phyloP scores from a whole-genome alignment of 2,888 invertebrate species.

The Nomada ferruginata region DNA sequence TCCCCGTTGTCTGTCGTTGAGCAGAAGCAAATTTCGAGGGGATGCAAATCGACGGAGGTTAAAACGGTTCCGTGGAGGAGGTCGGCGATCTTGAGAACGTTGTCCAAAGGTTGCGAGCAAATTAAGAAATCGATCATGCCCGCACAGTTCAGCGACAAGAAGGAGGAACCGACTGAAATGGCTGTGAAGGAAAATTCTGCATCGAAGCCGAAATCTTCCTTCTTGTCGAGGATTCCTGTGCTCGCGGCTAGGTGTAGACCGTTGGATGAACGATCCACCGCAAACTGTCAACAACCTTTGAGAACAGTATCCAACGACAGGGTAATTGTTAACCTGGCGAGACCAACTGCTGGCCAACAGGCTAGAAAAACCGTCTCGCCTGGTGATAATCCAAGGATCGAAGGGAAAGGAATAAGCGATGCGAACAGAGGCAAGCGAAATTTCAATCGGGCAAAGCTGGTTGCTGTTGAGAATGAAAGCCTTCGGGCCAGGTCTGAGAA shows the following conservation, averaged over 20 bases:
- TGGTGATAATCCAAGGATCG: constrained; percentile 2
- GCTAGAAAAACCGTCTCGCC: constrained; percentile 53
- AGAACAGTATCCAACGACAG: neutral
- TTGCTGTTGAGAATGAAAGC: neutral
- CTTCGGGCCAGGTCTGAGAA: too few species aligned
- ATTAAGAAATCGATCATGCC: constrained; percentile 38
- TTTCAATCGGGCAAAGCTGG: neutral
- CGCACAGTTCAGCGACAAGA: neutral
- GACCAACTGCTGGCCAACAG: constrained; percentile 57
- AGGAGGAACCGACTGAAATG: neutral
- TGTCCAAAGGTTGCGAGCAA: constrained; percentile 52
- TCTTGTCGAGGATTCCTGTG: constrained; percentile 59
- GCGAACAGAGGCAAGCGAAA: neutral
- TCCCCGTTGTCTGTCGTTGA: neutral
- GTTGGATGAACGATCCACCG: neutral
- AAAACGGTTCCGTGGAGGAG: neutral
- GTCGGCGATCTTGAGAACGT: constrained; percentile 32
- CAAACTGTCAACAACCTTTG: constrained; percentile 6
- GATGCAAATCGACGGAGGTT: neutral
- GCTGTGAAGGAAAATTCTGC: neutral
- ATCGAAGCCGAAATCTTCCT: constrained; percentile 30
- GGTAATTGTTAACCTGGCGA: constrained; percentile 75
- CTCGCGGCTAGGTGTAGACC: constrained; percentile 29
- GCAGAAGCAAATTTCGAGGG: constrained; percentile 77
- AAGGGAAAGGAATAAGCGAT: neutral